These are phyloP conservation scores for Felis catus DNA, from an alignment of 2,113 vertebrate genomes.

Conservation along the genomic window DNA sequence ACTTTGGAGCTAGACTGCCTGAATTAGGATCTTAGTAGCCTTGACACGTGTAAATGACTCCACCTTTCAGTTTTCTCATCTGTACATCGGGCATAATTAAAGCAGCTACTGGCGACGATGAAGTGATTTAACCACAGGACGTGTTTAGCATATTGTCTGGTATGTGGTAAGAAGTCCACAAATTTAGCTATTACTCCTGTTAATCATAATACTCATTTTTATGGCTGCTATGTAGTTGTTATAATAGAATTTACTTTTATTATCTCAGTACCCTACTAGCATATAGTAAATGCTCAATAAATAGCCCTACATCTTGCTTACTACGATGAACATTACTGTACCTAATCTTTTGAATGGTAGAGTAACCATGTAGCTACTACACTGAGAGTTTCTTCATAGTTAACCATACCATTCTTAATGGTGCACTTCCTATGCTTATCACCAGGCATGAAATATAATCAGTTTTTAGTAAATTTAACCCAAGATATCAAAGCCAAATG, in stretches of 20 bases:
- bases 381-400: not conserved
- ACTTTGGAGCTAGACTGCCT: not conserved
- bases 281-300: constrained; percentile 21
- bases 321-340: not conserved
- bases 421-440: not conserved
- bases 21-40: not conserved
- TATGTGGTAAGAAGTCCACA: not conserved
- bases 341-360: not conserved
- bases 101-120: not conserved
- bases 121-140: not conserved
- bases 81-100: not conserved
- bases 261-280: not conserved
- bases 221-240: not conserved
- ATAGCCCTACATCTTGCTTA: not conserved
- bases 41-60: not conserved
- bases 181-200: not conserved
- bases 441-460: not conserved
- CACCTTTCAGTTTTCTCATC: not conserved
- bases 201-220: constrained; percentile 6
- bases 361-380: not conserved
- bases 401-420: not conserved
- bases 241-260: not conserved
- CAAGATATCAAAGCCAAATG: constrained; percentile 2
- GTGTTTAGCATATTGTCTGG: not conserved
- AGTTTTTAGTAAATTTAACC: constrained; percentile 12